Evolutionary conservation across 2,888 invertebrate species (phyloP), one percentile per base, ranked within the genome.

Genomic region (Hemicrepidius hirtus): DNA sequence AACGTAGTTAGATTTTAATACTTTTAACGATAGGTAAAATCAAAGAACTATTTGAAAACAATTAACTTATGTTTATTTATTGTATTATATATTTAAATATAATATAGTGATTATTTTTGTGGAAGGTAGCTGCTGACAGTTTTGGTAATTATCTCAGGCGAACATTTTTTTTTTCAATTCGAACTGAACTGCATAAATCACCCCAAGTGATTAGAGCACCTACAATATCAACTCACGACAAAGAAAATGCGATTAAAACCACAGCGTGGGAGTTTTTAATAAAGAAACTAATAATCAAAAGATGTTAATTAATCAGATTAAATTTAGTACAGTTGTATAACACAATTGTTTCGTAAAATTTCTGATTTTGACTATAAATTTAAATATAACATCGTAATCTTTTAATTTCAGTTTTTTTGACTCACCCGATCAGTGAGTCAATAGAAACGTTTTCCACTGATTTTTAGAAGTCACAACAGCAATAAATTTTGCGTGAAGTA

Each of bases 401-500:
- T 41, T 44, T 16, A 1, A 16, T 44, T 18, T 44, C 13, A 2
- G 13, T 16, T 44, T 16, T 44, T 16, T 13, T 6, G 1, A 1
- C 13, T 13, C 18, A 44, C 4, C 44, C 18, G 10, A 44, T 44
- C 44, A 44, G 6, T 16, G 24, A 50, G 12, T 50, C 24, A 50
- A 50, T 50, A 50, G 50, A 50, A 50, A 50, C 50, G 24, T 50
- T 50, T 50, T 5, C 50, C 57, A 13, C 10, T 28, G 28, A 57
- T 13, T 57, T 57, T 57, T 32, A 32, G 13, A 50, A 50, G 24
- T 20, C 50, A 50, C 24, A 28, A 13, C 35, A 37, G 16, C 35
- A 57, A 57, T 57, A 57, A 57, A 57, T 57, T 57, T 57, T 53
- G 20, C 57, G 40, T 57, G 57, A 21, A 20, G 57, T 57, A 57